Percentiles rank a stretch among this genome's conserved stretches.
These are phyloP conservation scores for Cirrhinus molitorella DNA, from an alignment of 2,797 vertebrate species.

Conservation along the genomic window DNA sequence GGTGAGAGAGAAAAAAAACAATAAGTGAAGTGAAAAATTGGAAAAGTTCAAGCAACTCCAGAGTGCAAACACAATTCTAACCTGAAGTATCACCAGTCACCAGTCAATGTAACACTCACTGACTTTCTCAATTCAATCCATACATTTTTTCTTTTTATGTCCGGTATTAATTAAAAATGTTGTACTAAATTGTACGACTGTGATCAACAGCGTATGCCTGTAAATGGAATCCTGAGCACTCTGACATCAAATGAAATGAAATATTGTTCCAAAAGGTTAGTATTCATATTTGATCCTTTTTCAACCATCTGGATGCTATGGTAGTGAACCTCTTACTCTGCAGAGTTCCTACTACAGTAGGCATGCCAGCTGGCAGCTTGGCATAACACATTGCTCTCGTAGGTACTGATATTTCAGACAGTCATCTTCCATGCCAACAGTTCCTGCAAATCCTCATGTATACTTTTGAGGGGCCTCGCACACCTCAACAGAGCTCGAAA, in stretches of 20 bases:
- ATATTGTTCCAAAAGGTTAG: not conserved
- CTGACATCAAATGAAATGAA: slow-evolving; percentile 5
- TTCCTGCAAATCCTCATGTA: slow-evolving; percentile 50
- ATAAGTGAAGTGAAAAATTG: not conserved
- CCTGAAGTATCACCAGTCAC: not conserved
- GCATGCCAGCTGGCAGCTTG: slow-evolving; percentile 76
- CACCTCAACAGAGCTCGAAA: slow-evolving; percentile 71
- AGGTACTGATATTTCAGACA: slow-evolving; percentile 73
- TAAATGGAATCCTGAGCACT: not conserved
- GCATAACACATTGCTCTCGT: slow-evolving; percentile 64
- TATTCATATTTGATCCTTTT: slow-evolving; percentile 21
- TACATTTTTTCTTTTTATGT: not conserved
- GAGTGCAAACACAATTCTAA: slow-evolving; percentile 3
- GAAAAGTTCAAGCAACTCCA: slow-evolving; percentile 17
- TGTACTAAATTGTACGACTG: not conserved
- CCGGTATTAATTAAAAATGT: not conserved
- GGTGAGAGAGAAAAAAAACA: slow-evolving; percentile 19
- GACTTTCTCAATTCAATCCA: not conserved
- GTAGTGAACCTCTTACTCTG: slow-evolving; percentile 33
- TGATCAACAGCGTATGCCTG: not conserved
- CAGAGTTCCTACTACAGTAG: slow-evolving; percentile 26
- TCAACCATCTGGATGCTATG: slow-evolving; percentile 28
- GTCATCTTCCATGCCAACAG: slow-evolving; percentile 62
- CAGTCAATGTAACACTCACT: not conserved
- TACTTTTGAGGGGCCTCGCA: slow-evolving; percentile 55